Percentiles rank a stretch among this genome's conserved stretches.
Conservation (phyloP, 2,113 vertebrate genomes). For the Suricata suricatta region DNA sequence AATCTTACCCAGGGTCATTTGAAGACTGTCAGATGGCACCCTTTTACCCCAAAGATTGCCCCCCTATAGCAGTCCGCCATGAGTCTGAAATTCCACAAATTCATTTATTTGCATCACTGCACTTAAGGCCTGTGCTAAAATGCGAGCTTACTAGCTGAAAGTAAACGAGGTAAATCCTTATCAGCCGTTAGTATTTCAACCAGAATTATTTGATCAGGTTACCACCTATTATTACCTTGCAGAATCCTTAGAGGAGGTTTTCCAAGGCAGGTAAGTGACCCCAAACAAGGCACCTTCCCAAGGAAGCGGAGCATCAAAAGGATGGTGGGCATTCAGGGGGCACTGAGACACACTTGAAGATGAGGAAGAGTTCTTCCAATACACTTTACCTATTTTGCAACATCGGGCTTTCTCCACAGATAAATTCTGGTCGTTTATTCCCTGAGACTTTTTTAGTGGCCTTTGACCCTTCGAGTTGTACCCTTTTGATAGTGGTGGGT, state of each 20-base stretch:
- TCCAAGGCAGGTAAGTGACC: slow-evolving; percentile 41
- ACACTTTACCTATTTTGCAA: slow-evolving; percentile 2
- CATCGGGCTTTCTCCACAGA: neutral
- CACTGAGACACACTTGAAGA: neutral
- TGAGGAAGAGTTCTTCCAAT: neutral
- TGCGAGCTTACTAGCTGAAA: slow-evolving; percentile 16
- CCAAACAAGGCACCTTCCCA: neutral
- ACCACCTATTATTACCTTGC: neutral
- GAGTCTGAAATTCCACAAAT: slow-evolving; percentile 30
- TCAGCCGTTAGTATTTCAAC: neutral
- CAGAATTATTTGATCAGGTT: slow-evolving; percentile 30
- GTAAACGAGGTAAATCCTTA: slow-evolving; percentile 21
- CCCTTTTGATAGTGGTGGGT: neutral
- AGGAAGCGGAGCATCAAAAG: neutral
- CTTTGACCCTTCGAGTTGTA: neutral
- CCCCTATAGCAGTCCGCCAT: neutral
- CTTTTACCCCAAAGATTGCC: neutral
- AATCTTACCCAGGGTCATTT: neutral
- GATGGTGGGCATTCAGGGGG: neutral
- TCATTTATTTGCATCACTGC: neutral
- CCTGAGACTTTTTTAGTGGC: neutral
- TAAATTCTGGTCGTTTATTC: slow-evolving; percentile 2
- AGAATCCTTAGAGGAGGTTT: slow-evolving; percentile 25
- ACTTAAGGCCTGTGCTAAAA: neutral
- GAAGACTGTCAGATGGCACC: slow-evolving; percentile 12